phyloP scores from a whole-genome alignment of 2,888 invertebrate species.

The Macropis europaea region DNA sequence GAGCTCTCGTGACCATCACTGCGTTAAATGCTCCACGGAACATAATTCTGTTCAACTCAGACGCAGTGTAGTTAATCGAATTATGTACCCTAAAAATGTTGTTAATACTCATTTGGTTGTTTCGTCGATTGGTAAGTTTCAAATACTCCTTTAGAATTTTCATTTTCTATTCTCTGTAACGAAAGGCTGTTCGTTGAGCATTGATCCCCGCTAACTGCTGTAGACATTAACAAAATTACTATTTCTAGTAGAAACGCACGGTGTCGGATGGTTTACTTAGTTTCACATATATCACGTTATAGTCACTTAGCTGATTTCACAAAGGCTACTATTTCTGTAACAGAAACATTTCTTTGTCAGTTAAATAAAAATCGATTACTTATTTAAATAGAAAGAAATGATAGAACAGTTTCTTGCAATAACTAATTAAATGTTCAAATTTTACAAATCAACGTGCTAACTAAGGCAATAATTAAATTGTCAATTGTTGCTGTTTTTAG shows the following conservation, averaged over 20 bases:
- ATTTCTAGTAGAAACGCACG: background rate
- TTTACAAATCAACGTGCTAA: background rate
- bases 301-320: no score
- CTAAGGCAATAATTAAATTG: background rate
- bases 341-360: no score
- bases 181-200: constrained; percentile 10
- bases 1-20: no score
- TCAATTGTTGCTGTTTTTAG: background rate
- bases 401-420: no score
- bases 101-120: background rate
- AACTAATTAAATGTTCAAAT: no score
- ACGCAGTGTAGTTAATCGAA: no score
- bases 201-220: background rate
- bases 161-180: background rate
- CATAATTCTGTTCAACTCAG: background rate
- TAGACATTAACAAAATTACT: background rate
- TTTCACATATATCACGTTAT: no score
- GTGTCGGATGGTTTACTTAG: no score
- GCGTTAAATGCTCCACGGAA: background rate
- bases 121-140: background rate
- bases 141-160: background rate
- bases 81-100: background rate
- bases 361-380: background rate
- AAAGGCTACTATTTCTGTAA: no score
- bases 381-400: background rate